Evolutionary conservation across 2,888 invertebrate species (phyloP).

Genomic region (Lordiphosa fenestrarum): DNA sequence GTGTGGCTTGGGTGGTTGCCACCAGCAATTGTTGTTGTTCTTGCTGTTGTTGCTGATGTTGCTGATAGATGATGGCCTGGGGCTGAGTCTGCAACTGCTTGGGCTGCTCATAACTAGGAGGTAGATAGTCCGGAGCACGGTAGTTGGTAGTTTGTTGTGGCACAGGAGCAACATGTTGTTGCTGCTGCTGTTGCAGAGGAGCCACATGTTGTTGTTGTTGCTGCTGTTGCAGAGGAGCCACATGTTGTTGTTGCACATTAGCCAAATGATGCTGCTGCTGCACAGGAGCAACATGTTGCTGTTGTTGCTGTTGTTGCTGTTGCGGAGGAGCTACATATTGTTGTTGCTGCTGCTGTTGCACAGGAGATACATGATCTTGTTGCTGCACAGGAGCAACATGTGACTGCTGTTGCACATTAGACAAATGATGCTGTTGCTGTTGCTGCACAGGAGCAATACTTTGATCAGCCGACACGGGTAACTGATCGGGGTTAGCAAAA

Average conservation of each 20-base stretch:
- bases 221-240: slow-evolving; percentile 1
- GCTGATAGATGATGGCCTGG: slow-evolving; percentile 8
- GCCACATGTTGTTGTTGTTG: background rate
- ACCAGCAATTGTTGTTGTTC: slow-evolving; percentile 1
- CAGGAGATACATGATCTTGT: background rate
- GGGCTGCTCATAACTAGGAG: slow-evolving; percentile 50
- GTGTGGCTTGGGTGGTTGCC: slow-evolving; percentile 27
- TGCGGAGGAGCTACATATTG: slow-evolving; percentile 3
- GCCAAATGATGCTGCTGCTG: background rate
- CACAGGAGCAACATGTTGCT: slow-evolving; percentile 3
- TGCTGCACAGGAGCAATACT: slow-evolving; percentile 1
- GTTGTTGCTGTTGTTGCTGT: background rate
- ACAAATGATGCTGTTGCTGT: slow-evolving; percentile 1
- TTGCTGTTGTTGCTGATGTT: slow-evolving; percentile 16
- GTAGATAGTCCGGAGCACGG: slow-evolving; percentile 52
- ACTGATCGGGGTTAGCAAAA: slow-evolving; percentile 37
- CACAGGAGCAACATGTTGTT: slow-evolving; percentile 1
- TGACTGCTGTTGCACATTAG: slow-evolving; percentile 2
- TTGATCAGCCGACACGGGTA: slow-evolving; percentile 8
- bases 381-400: slow-evolving; percentile 6
- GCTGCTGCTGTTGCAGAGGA: background rate
- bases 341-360: background rate
- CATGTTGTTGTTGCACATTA: slow-evolving; percentile 1
- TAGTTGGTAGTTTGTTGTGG: slow-evolving; percentile 22
- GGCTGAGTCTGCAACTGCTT: background rate